These are phyloP conservation scores for Megalops atlanticus DNA, from an alignment of 2,113 vertebrate species.

Conservation along the genomic window DNA sequence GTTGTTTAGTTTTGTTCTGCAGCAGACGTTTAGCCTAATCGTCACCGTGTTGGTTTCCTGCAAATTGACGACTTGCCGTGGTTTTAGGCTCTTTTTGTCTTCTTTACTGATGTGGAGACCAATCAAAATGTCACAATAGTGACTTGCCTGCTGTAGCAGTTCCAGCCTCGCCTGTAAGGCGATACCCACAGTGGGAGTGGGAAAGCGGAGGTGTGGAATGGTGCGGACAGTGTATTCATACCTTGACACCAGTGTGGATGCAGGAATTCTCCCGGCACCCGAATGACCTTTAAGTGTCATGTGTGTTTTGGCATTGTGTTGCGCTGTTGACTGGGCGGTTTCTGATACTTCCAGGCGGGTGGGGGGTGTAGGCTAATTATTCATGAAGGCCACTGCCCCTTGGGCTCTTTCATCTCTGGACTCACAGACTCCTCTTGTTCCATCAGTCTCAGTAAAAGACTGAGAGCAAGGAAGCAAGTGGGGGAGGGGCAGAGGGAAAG, in stretches of 20 bases:
- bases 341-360: slow-evolving; percentile 20
- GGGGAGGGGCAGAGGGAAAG: neutral
- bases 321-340: slow-evolving; percentile 4
- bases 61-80: too few species aligned
- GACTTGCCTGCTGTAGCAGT: slow-evolving; percentile 35
- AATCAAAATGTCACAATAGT: neutral
- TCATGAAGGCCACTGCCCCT: slow-evolving; percentile 43
- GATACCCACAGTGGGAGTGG: slow-evolving; percentile 18
- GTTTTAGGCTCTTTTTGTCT: too few species aligned
- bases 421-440: slow-evolving; percentile 70
- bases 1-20: neutral
- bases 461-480: too few species aligned
- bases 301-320: slow-evolving; percentile 48
- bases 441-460: slow-evolving; percentile 51
- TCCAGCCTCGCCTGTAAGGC: neutral
- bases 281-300: slow-evolving; percentile 14
- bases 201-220: neutral
- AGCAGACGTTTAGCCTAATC: neutral
- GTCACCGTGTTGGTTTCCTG: too few species aligned
- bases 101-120: too few species aligned
- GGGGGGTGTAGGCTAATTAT: slow-evolving; percentile 62
- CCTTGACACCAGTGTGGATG: neutral
- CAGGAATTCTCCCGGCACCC: neutral
- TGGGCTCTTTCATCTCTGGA: slow-evolving; percentile 65
- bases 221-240: neutral